Evolutionary conservation across 2,888 invertebrate genomes (phyloP).

Genomic region (Cantharis flavilabris): DNA sequence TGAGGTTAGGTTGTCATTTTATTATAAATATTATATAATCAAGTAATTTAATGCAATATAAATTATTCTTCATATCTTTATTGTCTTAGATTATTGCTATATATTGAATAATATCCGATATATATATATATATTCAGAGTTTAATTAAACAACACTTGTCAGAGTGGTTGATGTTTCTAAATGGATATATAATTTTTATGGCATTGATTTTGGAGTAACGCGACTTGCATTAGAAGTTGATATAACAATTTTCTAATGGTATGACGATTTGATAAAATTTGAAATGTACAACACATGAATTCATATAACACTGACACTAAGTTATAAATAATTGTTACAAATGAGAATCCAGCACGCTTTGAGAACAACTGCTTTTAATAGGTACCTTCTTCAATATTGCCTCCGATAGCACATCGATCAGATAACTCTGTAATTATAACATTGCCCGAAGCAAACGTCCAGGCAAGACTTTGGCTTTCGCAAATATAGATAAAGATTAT

Average conservation of each 20-base stretch:
- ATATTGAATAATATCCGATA: background rate
- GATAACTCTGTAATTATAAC: conserved; percentile 44
- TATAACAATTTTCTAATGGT: background rate
- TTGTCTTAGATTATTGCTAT: no score
- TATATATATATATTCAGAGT: no score
- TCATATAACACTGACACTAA: conserved; percentile 39
- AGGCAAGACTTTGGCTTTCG: conserved; percentile 27
- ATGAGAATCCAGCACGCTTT: conserved; percentile 48
- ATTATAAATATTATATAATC: no score
- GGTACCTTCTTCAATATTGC: conserved; percentile 49
- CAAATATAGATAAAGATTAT: conserved; percentile 35
- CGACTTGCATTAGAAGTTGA: background rate
- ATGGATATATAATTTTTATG: background rate
- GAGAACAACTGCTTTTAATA: conserved; percentile 50
- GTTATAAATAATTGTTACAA: conserved; percentile 56
- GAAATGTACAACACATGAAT: conserved; percentile 12
- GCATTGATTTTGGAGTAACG: background rate
- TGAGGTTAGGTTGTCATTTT: no score
- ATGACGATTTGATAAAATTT: conserved; percentile 3
- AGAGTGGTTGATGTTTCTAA: background rate
- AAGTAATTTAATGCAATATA: no score
- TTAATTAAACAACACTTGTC: background rate
- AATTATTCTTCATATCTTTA: no score
- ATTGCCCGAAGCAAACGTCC: conserved; percentile 34
- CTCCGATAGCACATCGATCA: conserved; percentile 44